These are phyloP conservation scores for Drosophila tristis DNA, from an alignment of 1,140 invertebrate species.

Conservation along the genomic window DNA sequence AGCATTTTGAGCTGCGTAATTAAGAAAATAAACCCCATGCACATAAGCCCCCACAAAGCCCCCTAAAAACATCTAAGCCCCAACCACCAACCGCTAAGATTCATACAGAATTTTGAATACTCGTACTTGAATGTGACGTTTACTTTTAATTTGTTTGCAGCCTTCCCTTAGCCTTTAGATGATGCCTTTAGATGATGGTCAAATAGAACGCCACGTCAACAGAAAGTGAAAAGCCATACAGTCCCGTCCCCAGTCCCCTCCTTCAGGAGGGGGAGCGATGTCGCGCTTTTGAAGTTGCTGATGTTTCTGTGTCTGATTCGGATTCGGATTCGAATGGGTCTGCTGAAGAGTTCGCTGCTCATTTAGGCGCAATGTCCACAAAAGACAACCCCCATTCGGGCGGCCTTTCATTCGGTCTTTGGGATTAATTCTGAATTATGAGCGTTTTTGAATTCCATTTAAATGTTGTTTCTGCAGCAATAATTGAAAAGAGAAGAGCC, in stretches of 20 bases:
- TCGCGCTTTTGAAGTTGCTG: constrained; percentile 34
- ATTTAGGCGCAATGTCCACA: constrained; percentile 74
- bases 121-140: constrained; percentile 28
- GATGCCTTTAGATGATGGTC: constrained; percentile 54
- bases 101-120: constrained; percentile 10
- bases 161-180: constrained; percentile 16
- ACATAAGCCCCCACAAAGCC: constrained; percentile 2
- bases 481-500: constrained; percentile 58
- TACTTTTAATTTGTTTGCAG: constrained; percentile 40
- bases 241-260: neutral
- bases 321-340: constrained; percentile 33
- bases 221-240: constrained; percentile 43
- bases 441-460: constrained; percentile 73
- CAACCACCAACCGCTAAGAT: neutral
- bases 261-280: no score
- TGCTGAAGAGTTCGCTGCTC: constrained; percentile 53
- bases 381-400: constrained; percentile 22
- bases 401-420: constrained; percentile 56
- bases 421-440: constrained; percentile 79
- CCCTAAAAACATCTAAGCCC: no score
- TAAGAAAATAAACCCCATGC: constrained; percentile 48
- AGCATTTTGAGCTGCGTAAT: constrained; percentile 47
- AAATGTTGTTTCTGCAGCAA: constrained; percentile 54
- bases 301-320: constrained; percentile 31
- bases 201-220: constrained; percentile 63